Evolutionary conservation across 2,888 invertebrate genomes (phyloP).

Genomic region (Tridacna gigas): DNA sequence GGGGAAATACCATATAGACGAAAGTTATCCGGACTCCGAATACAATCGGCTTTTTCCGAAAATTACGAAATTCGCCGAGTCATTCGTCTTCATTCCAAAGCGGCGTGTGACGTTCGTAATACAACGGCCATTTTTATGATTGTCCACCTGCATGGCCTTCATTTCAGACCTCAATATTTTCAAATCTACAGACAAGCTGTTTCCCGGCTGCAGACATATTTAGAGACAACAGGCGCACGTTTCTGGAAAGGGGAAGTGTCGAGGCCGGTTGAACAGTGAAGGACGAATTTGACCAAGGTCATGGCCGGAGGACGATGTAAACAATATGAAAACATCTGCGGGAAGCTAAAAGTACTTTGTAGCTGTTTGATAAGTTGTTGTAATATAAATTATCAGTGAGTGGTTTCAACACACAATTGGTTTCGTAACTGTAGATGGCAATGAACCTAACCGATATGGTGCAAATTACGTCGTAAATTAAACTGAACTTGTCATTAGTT

Average conservation of each 20-base stretch:
- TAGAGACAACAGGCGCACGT: too few species aligned
- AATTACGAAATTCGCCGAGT: neutral
- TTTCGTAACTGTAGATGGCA: neutral
- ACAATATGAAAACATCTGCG: conserved; percentile 41
- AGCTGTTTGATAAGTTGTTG: neutral
- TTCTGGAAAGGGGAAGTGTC: conserved; percentile 29
- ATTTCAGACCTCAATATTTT: too few species aligned
- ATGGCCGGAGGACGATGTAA: conserved; percentile 77
- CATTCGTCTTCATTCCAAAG: neutral
- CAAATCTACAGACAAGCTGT: too few species aligned
- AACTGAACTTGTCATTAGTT: too few species aligned
- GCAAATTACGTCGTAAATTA: too few species aligned
- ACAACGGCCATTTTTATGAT: conserved; percentile 15
- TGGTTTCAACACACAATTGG: neutral
- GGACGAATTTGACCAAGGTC: conserved; percentile 80
- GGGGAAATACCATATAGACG: neutral
- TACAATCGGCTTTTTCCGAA: neutral
- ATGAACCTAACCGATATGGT: neutral
- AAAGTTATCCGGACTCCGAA: neutral
- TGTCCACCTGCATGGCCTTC: neutral
- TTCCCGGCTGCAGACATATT: too few species aligned
- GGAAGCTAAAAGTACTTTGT: conserved; percentile 16
- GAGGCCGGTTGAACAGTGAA: conserved; percentile 72
- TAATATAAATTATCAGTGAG: neutral
- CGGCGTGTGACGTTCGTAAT: conserved; percentile 14